Evolutionary conservation across 2,113 vertebrate species (phyloP).

Genomic region (Mohoua ochrocephala): DNA sequence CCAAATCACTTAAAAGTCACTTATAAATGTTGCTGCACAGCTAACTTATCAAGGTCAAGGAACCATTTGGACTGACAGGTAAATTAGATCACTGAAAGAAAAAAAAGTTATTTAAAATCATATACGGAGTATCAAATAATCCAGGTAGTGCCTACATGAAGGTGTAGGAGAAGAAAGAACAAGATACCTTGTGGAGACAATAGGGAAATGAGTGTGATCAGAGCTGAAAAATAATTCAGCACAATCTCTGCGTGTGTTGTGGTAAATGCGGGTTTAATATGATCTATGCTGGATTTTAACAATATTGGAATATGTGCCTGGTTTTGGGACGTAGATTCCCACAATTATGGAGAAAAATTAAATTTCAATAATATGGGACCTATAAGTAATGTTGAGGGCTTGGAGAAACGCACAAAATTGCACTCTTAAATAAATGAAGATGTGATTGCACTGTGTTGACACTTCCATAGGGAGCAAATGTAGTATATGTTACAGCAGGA

Average conservation of each 20-base stretch:
- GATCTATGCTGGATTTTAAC: neutral
- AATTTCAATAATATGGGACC: neutral
- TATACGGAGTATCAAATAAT: neutral
- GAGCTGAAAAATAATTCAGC: neutral
- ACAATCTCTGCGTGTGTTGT: neutral
- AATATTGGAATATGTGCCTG: neutral
- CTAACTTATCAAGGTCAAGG: neutral
- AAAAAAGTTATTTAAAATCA: neutral
- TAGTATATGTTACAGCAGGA: neutral
- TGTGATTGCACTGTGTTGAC: neutral
- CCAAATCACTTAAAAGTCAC: neutral
- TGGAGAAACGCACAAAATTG: neutral
- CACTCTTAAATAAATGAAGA: neutral
- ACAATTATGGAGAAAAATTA: neutral
- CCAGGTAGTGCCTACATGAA: neutral
- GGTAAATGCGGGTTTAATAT: neutral
- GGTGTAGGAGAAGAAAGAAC: neutral
- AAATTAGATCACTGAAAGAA: neutral
- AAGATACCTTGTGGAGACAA: neutral
- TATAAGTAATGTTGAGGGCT: neutral
- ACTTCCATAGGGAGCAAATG: neutral
- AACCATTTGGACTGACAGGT: neutral
- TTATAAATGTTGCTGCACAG: neutral
- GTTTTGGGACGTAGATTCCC: neutral
- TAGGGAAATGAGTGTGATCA: neutral